These are phyloP conservation scores for Microctonus brassicae DNA, from an alignment of 2,888 invertebrate genomes.

Conservation along the genomic window DNA sequence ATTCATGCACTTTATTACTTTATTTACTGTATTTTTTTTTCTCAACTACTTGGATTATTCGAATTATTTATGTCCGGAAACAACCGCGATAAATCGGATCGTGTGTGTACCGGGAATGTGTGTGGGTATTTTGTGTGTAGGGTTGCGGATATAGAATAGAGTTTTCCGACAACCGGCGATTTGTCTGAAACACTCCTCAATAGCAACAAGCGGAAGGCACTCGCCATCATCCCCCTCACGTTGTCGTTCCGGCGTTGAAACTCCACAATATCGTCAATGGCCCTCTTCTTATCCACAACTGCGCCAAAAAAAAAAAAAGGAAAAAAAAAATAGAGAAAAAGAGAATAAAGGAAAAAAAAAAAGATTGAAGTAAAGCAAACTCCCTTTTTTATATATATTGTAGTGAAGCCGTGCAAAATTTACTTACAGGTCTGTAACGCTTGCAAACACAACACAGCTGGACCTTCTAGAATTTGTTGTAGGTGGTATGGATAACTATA, in stretches of 20 bases:
- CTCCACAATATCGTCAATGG: slow-evolving; percentile 62
- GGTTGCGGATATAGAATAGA: slow-evolving; percentile 54
- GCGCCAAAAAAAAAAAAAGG: not conserved
- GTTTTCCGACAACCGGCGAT: slow-evolving; percentile 67
- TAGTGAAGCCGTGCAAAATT: slow-evolving; percentile 64
- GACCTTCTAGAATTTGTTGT: slow-evolving; percentile 51
- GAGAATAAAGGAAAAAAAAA: slow-evolving; percentile 35
- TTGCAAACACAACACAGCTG: slow-evolving; percentile 34
- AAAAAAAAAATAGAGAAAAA: slow-evolving; percentile 15
- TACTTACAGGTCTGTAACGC: slow-evolving; percentile 59
- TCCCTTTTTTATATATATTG: slow-evolving; percentile 44
- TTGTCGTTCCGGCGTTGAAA: slow-evolving; percentile 52
- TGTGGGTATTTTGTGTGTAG: slow-evolving; percentile 46
- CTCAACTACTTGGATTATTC: slow-evolving; percentile 52
- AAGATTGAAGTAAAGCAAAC: slow-evolving; percentile 45
- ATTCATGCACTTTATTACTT: slow-evolving; percentile 26
- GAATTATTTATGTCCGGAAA: slow-evolving; percentile 62
- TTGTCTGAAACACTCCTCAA: slow-evolving; percentile 68
- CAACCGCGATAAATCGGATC: slow-evolving; percentile 63
- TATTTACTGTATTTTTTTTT: not conserved
- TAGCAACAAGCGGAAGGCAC: slow-evolving; percentile 65
- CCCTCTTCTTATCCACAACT: slow-evolving; percentile 52
- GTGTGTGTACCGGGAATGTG: slow-evolving; percentile 40
- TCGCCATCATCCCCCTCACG: slow-evolving; percentile 52
- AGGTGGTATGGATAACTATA: slow-evolving; percentile 57